Conservation (phyloP, 2,797 vertebrate genomes). For the Dryobates pubescens region DNA sequence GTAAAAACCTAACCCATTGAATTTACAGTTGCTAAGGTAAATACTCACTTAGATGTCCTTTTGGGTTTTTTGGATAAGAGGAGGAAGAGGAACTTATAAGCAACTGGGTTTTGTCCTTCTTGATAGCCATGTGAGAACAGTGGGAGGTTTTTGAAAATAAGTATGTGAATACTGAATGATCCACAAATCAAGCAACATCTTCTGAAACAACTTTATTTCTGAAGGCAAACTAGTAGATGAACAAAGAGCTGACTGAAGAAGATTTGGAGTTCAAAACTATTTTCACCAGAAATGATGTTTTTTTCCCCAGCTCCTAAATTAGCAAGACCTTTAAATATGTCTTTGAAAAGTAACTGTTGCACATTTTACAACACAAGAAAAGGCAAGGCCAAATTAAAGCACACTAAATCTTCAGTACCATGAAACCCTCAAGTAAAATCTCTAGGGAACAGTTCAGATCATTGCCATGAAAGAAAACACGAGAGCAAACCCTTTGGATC, state of each 20-base stretch:
- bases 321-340: not conserved
- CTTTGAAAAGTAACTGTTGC: not conserved
- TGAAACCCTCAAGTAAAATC: conserved; percentile 3
- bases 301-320: not conserved
- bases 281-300: not conserved
- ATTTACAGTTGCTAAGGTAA: not conserved
- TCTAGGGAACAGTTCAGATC: conserved; percentile 7
- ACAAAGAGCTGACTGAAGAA: not conserved
- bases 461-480: conserved; percentile 33
- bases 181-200: not conserved
- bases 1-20: not conserved
- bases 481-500: conserved; percentile 35
- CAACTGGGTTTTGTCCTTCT: not conserved
- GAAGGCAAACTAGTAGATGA: not conserved
- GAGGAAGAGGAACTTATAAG: not conserved
- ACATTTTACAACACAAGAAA: not conserved
- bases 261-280: not conserved
- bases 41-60: not conserved
- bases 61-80: not conserved
- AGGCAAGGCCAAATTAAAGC: conserved; percentile 39
- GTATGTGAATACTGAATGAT: not conserved
- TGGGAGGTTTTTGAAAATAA: not conserved
- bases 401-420: not conserved
- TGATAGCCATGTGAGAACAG: not conserved
- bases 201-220: not conserved